Percentiles rank a stretch among this genome's conserved stretches.
These are phyloP conservation scores for Mycetomoellerius zeteki DNA, from an alignment of 1,140 invertebrate species.

Conservation along the genomic window DNA sequence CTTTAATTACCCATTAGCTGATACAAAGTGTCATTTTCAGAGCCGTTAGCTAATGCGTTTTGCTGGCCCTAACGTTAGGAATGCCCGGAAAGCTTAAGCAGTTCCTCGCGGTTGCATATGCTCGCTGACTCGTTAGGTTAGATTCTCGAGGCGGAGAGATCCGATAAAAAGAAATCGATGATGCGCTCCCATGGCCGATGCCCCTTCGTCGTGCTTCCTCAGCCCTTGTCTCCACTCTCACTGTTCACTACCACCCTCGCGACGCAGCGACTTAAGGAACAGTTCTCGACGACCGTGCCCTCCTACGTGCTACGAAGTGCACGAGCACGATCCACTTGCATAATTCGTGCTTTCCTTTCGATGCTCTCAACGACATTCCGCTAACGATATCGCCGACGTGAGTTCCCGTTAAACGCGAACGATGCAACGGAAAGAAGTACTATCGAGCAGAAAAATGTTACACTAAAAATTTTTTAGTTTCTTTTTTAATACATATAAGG, in stretches of 20 bases:
- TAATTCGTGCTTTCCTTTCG: slow-evolving; percentile 55
- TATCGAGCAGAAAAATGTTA: not conserved
- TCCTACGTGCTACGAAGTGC: slow-evolving; percentile 15
- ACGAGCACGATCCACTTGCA: slow-evolving; percentile 56
- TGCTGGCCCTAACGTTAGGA: slow-evolving; percentile 72
- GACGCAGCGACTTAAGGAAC: slow-evolving; percentile 38
- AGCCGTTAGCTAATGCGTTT: slow-evolving; percentile 79
- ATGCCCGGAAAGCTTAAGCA: slow-evolving; percentile 61
- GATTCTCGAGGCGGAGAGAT: slow-evolving; percentile 31
- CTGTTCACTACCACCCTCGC: slow-evolving; percentile 36
- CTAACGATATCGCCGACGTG: slow-evolving; percentile 31
- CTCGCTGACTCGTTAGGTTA: not conserved
- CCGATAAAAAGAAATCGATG: slow-evolving; percentile 39
- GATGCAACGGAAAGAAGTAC: not conserved
- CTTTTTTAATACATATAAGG: not conserved
- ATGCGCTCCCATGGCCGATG: slow-evolving; percentile 43
- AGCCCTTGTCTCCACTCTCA: not conserved
- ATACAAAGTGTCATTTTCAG: slow-evolving; percentile 83
- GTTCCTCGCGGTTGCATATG: not conserved
- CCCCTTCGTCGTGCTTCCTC: not conserved
- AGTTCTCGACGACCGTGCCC: not conserved
- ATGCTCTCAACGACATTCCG: not conserved
- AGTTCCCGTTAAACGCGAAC: slow-evolving; percentile 2
- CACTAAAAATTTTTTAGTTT: not conserved
- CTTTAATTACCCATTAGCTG: slow-evolving; percentile 83